These are phyloP conservation scores for Myzus persicae DNA, from an alignment of 1,140 invertebrate species.

Conservation along the genomic window DNA sequence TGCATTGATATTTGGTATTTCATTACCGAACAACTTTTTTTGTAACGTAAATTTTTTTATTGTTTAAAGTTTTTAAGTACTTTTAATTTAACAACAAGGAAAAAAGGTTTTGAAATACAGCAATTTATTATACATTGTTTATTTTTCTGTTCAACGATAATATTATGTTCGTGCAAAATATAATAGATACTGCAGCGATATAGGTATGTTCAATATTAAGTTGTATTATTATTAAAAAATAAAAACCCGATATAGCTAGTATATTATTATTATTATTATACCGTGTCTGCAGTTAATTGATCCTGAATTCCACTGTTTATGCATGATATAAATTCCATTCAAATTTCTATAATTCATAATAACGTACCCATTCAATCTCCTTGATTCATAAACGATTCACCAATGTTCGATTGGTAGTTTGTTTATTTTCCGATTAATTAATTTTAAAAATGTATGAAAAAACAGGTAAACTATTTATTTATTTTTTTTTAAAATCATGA, in stretches of 20 bases:
- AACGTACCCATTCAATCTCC: neutral
- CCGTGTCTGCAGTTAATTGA: neutral
- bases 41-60: neutral
- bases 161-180: neutral
- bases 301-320: neutral
- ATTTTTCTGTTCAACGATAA: neutral
- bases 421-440: neutral
- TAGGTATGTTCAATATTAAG: neutral
- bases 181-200: neutral
- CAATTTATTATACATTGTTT: neutral
- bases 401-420: neutral
- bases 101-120: neutral
- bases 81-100: neutral
- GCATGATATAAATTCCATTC: neutral
- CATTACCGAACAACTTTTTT: neutral
- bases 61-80: neutral
- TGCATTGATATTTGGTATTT: conserved; percentile 15
- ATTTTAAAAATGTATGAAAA: neutral
- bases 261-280: neutral
- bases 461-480: neutral
- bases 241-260: neutral
- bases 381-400: neutral
- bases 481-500: neutral
- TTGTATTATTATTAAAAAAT: neutral
- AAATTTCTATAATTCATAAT: neutral